Evolutionary conservation across 2,888 invertebrate genomes (phyloP), one percentile per base, ranked within the genome.

Genomic region (Rhagonycha lutea): DNA sequence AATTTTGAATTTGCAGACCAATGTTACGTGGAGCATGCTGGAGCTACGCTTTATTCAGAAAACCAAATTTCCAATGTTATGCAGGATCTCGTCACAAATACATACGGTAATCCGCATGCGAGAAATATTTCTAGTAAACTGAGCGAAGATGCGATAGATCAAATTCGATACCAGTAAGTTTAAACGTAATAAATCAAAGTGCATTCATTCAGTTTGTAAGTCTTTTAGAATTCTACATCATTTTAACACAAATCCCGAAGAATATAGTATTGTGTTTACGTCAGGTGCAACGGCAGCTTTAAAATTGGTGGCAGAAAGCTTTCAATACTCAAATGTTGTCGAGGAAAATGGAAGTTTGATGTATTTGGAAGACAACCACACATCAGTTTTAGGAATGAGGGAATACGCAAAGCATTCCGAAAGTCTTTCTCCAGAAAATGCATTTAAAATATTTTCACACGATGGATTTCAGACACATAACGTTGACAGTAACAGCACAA

Each of bases 371-470:
- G 98, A 98, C 86, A 98, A 96, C 85, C 99, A 99, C 86, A 98
- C 98, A 0, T 98, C 98, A 1, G 97, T 98, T 0, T 89, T 98
- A 76, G 98, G 99, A 11, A 94, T 98, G 92, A 90, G 98, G 85
- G 95, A 94, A 86, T 85, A 94, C 72, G 93, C 94, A 2, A 83
- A 86, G 77, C 87, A 91, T 71, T 86, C 92, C 14, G 87, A 89
- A 76, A 91, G 92, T 77, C 87, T 95, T 61, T 88, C 89, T 47
- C 91, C 91, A 81, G 86, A 91, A 24, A 89, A 92, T 76, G 90
- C 93, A 67, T 86, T 92, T 75, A 82, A 88, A 28, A 85, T 79
- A 68, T 79, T 80, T 61, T 70, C 73, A 10, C 11, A 24, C 9
- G 2, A 18, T 14, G 32, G 29, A 18, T 26, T 80, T n/a, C n/a